Evolutionary conservation across 1,140 invertebrate species (phyloP), one percentile per base, ranked within the genome.

Genomic region (Lepidurus couesii): DNA sequence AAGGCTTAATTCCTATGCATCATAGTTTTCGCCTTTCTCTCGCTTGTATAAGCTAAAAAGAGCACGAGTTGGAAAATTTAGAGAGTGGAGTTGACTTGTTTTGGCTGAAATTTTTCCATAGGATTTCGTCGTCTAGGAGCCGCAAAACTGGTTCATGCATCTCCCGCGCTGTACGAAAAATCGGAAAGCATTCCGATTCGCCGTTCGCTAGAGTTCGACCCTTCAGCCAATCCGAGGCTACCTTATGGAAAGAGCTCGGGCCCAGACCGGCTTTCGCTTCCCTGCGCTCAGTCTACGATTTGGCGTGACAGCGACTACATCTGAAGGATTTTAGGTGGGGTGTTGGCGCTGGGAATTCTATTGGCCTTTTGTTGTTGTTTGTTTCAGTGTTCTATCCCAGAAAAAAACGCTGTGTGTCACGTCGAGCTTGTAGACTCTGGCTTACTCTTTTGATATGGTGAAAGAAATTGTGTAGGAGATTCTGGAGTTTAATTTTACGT

Each of bases 11-110:
- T 65, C 53, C 13, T 65, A 65, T 65, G 53, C 53, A 65, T 21
- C 53, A 13, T 21, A 65, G 53, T 65, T 65, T 65, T 65, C 53
- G 21, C 53, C 53, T 65, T 65, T 65, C 53, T 65, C 53, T 65
- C 53, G 16, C 21, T 11, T 11, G 6, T 65, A 5, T 65, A 65
- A 13, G 34, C 34, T 34, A 34, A 34, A 34, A 34, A 34, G 34
- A 34, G 34, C 34, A 34, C 34, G 34, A 34, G 34, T 34, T 3
- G 34, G 34, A 34, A 34, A 3, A 34, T 34, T 34, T 34, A 34
- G 34, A 34, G 34, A 34, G 34, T 34, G 34, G 34, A 34, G 34
- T 34, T 34, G 34, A 34, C 34, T 34, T 34, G 34, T 34, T 34
- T 34, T 34, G 34, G 34, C 34, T 4, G 34, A 34, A 34, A 34